These are phyloP conservation scores for Epinotia demarniana DNA, from an alignment of 2,888 invertebrate genomes.

Conservation along the genomic window DNA sequence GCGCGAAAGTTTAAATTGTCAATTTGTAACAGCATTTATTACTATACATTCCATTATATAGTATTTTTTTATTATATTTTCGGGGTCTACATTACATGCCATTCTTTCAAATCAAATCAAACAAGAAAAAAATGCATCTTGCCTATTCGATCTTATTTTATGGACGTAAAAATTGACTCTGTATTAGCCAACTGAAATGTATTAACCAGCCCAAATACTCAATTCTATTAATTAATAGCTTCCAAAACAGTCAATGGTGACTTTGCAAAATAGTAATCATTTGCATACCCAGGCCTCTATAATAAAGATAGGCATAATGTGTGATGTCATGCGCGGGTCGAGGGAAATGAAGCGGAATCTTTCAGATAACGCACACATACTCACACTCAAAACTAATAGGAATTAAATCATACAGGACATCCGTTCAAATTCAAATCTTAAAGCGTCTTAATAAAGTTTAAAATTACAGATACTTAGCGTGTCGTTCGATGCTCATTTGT, in stretches of 20 bases:
- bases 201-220: background rate
- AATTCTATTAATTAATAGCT: slow-evolving; percentile 19
- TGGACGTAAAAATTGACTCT: background rate
- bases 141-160: no score
- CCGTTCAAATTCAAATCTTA: slow-evolving; percentile 7
- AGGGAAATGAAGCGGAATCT: slow-evolving; percentile 84
- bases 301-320: slow-evolving; percentile 58
- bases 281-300: slow-evolving; percentile 40
- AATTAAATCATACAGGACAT: background rate
- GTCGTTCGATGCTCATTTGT: slow-evolving; percentile 13
- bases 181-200: background rate
- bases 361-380: slow-evolving; percentile 79
- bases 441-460: background rate
- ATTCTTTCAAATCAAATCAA: no score
- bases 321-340: slow-evolving; percentile 79
- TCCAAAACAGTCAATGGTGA: slow-evolving; percentile 37
- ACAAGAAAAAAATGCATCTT: no score
- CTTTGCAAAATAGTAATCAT: slow-evolving; percentile 40
- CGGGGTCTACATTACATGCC: no score
- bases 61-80: no score
- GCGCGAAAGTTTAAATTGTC: no score
- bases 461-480: background rate
- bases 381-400: slow-evolving; percentile 37
- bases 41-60: no score
- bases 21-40: no score